phyloP scores from a whole-genome alignment of 2,113 vertebrate genomes.

The Bostrychus sinensis region DNA sequence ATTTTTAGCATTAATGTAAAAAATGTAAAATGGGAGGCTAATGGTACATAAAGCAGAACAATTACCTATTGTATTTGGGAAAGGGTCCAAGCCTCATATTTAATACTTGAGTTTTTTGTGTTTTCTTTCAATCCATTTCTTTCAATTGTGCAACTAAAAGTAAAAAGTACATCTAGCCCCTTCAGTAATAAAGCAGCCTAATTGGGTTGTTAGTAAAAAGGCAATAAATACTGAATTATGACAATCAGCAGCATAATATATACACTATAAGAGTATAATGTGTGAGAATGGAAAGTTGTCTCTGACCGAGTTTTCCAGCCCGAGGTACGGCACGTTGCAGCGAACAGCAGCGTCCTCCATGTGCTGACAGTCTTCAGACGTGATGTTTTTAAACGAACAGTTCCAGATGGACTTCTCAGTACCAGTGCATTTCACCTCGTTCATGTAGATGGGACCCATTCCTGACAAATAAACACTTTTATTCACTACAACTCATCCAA shows the following conservation, averaged over 20 bases:
- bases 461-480: constrained; percentile 70
- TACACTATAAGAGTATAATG: too few species aligned
- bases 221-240: neutral
- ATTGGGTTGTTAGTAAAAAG: neutral
- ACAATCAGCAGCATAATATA: too few species aligned
- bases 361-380: constrained; percentile 90
- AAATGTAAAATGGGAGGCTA: too few species aligned
- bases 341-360: constrained; percentile 85
- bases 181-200: neutral
- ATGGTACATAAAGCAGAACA: too few species aligned
- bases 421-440: constrained; percentile 89
- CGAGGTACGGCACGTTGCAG: constrained; percentile 92
- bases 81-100: too few species aligned
- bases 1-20: neutral
- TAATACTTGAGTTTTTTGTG: too few species aligned
- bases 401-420: constrained; percentile 87
- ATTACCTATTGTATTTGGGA: too few species aligned
- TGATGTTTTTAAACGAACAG: constrained; percentile 91
- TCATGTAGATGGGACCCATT: constrained; percentile 92
- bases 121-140: too few species aligned
- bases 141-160: constrained; percentile 19
- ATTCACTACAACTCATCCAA: neutral
- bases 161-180: neutral
- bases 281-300: constrained; percentile 48
- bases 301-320: constrained; percentile 89